phyloP scores from a whole-genome alignment of 2,113 vertebrate genomes.

The Panthera uncia region DNA sequence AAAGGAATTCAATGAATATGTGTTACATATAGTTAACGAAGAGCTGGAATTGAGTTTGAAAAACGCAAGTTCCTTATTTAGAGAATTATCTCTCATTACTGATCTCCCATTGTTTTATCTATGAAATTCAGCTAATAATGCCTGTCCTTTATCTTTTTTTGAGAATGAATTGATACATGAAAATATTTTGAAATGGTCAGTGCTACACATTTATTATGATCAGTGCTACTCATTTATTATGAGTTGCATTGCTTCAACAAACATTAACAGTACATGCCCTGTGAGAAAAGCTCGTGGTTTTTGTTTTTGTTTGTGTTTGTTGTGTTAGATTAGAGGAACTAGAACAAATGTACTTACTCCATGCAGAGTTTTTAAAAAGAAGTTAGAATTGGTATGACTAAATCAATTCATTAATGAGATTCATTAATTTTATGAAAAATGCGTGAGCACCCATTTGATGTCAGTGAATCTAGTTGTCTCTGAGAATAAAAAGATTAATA shows the following conservation, averaged over 20 bases:
- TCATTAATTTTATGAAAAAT: background rate
- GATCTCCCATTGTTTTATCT: background rate
- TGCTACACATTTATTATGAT: background rate
- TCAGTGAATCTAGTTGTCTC: background rate
- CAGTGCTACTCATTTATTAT: background rate
- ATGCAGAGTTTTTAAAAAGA: background rate
- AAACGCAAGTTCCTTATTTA: background rate
- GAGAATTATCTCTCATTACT: background rate
- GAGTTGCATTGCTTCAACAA: background rate
- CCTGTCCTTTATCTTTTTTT: background rate
- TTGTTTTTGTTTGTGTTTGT: background rate
- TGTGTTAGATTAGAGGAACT: background rate
- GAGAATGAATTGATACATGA: background rate
- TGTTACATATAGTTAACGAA: background rate
- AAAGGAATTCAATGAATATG: background rate
- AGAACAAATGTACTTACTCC: background rate
- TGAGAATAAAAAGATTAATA: slow-evolving; percentile 27
- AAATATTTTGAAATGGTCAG: background rate
- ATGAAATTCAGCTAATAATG: background rate
- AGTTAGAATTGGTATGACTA: background rate
- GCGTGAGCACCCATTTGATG: background rate
- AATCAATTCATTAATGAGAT: background rate
- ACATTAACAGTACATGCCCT: background rate
- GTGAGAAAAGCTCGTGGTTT: background rate
- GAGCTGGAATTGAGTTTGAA: background rate